phyloP scores from a whole-genome alignment of 2,113 vertebrate genomes.

The Axis porcinus region DNA sequence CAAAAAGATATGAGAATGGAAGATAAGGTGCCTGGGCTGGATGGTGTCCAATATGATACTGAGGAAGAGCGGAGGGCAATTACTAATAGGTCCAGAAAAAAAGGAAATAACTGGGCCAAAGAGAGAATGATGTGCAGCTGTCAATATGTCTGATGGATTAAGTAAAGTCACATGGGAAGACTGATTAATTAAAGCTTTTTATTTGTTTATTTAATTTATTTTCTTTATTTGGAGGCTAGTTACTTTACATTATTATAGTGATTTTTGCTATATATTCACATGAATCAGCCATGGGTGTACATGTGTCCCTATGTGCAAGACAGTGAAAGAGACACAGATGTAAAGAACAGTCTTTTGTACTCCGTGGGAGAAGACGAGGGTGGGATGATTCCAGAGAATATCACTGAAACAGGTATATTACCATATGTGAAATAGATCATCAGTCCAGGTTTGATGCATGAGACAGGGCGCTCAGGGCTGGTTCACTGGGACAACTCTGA shows the following conservation, averaged over 20 bases:
- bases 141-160: background rate
- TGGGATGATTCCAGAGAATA: background rate
- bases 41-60: background rate
- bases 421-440: background rate
- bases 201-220: background rate
- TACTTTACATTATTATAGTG: background rate
- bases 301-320: background rate
- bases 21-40: rapidly evolving
- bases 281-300: background rate
- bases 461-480: background rate
- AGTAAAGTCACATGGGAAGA: background rate
- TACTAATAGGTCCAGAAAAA: background rate
- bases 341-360: too few relatives aligned
- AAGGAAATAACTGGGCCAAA: background rate
- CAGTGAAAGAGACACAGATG: background rate
- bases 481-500: background rate
- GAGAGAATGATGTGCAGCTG: background rate
- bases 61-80: background rate
- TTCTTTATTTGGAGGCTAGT: background rate
- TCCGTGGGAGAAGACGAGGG: rapidly evolving
- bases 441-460: background rate
- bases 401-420: background rate
- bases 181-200: background rate
- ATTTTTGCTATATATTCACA: background rate
- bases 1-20: background rate